Percentiles rank a stretch among this genome's conserved stretches.
phyloP scores from a whole-genome alignment of 2,888 invertebrate genomes.

The Drosophila stalkeri region DNA sequence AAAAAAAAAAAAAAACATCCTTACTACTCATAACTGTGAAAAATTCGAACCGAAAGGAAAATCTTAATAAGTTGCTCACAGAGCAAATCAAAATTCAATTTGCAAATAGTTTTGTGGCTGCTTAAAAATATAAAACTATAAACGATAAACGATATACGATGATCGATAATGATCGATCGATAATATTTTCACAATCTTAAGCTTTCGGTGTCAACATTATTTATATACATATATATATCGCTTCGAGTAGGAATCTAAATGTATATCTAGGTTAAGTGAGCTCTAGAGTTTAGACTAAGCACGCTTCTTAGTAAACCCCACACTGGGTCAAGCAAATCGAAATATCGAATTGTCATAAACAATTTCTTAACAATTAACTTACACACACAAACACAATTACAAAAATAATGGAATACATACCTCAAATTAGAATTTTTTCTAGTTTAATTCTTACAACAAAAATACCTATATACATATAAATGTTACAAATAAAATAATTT shows the following conservation, averaged over 20 bases:
- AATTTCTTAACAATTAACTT: conserved; percentile 44
- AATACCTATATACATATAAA: conserved; percentile 65
- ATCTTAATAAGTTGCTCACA: conserved; percentile 58
- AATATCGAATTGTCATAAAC: conserved; percentile 34
- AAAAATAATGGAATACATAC: conserved; percentile 82
- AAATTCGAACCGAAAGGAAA: conserved; percentile 38
- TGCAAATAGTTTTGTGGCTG: conserved; percentile 81
- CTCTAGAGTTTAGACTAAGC: conserved; percentile 65
- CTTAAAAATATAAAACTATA: conserved; percentile 57
- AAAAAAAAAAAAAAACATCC: conserved; percentile 13
- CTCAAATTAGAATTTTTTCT: conserved; percentile 83
- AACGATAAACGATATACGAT: conserved; percentile 32
- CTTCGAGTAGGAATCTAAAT: conserved; percentile 32
- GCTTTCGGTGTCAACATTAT: conserved; percentile 59
- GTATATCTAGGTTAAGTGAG: conserved; percentile 37
- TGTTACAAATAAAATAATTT: conserved; percentile 55
- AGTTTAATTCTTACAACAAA: conserved; percentile 82
- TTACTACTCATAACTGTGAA: conserved; percentile 72
- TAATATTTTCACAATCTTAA: conserved; percentile 50
- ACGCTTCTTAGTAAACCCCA: conserved; percentile 66
- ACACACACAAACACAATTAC: conserved; percentile 66
- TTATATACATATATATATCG: conserved; percentile 21
- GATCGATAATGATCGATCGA: background rate
- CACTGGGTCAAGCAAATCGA: conserved; percentile 40
- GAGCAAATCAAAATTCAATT: conserved; percentile 48